phyloP scores from a whole-genome alignment of 2,113 vertebrate genomes.

The Sula dactylatra region DNA sequence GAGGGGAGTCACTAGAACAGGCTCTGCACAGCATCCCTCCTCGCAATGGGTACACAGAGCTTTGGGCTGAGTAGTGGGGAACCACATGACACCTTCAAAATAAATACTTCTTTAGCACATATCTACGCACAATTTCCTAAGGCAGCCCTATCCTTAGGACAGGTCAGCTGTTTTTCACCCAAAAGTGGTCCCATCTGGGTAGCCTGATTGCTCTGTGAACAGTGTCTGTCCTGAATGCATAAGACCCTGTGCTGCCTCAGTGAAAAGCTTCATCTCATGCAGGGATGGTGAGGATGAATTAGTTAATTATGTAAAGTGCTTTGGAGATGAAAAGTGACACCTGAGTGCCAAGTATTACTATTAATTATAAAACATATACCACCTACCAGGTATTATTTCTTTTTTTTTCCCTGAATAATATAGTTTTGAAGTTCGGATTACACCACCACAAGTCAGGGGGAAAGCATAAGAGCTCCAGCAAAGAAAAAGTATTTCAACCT shows the following conservation, averaged over 20 bases:
- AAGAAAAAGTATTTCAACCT: not conserved
- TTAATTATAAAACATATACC: slow-evolving; percentile 43
- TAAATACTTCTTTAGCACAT: not conserved
- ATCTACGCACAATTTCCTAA: not conserved
- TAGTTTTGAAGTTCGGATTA: not conserved
- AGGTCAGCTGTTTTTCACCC: not conserved
- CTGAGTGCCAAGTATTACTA: slow-evolving; percentile 29
- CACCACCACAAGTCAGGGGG: not conserved
- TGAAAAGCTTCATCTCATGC: not conserved
- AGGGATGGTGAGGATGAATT: not conserved
- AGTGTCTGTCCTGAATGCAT: not conserved
- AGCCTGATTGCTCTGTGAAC: not conserved
- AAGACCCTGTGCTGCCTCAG: not conserved
- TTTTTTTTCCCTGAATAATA: not conserved
- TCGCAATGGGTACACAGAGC: rapidly evolving
- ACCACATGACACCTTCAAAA: rapidly evolving
- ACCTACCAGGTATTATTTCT: slow-evolving; percentile 10
- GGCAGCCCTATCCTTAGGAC: not conserved
- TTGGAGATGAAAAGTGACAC: slow-evolving; percentile 37
- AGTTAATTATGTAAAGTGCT: slow-evolving; percentile 40
- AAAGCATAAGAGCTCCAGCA: not conserved
- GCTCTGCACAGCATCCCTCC: not conserved
- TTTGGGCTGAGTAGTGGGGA: not conserved
- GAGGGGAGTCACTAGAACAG: not conserved
- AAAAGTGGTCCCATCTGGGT: not conserved